A percentile compares a stretch with the other conserved stretches of the same genome.
phyloP scores from a whole-genome alignment of 2,888 invertebrate species.

The Craniophora ligustri region DNA sequence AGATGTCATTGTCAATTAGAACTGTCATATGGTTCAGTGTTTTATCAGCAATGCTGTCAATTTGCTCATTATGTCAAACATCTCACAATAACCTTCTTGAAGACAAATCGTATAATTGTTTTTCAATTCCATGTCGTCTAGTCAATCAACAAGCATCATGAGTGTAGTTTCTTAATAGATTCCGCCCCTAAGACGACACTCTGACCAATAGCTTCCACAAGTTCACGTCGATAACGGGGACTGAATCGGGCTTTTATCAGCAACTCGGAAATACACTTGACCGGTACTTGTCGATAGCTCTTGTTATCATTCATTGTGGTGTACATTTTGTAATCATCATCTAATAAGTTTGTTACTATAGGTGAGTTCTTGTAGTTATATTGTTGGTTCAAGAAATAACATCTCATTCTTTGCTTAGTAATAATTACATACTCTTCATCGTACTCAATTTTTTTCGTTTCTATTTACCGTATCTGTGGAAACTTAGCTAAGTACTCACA shows the following conservation, averaged over 20 bases:
- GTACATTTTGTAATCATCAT: not conserved
- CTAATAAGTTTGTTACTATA: not conserved
- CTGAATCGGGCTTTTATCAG: constrained; percentile 3
- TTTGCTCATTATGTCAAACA: too few relatives aligned
- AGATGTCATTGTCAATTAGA: too few relatives aligned
- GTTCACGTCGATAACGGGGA: constrained; percentile 31
- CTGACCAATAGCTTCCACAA: constrained; percentile 12
- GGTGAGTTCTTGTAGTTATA: not conserved
- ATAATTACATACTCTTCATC: not conserved
- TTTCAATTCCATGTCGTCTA: constrained; percentile 17
- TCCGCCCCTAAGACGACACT: too few relatives aligned
- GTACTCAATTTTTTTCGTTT: too few relatives aligned
- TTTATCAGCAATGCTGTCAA: too few relatives aligned
- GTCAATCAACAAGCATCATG: constrained; percentile 11
- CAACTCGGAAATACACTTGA: not conserved
- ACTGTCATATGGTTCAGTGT: too few relatives aligned
- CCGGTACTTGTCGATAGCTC: not conserved
- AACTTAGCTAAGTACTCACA: too few relatives aligned
- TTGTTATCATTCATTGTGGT: not conserved
- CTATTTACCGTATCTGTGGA: too few relatives aligned
- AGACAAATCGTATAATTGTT: constrained; percentile 10
- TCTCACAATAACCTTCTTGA: not conserved
- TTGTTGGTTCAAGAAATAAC: not conserved
- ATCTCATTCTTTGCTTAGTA: not conserved
- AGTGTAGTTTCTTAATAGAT: constrained; percentile 2